These are phyloP conservation scores for Pammene aurita DNA, from an alignment of 2,888 invertebrate genomes.

Conservation along the genomic window DNA sequence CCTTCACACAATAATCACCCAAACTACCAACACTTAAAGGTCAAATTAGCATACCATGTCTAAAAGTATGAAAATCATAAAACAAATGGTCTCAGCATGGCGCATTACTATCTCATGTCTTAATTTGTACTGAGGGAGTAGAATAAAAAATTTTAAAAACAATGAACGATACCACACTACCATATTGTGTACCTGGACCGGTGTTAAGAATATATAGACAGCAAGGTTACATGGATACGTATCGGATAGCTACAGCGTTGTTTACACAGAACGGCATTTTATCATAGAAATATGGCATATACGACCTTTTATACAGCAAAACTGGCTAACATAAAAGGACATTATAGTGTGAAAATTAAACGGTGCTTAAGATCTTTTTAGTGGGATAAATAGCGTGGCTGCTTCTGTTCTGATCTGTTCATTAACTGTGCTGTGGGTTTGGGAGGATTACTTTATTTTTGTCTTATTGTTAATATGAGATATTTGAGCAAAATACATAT, in stretches of 20 bases:
- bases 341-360: neutral
- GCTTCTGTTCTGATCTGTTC: too few species aligned
- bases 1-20: conserved; percentile 9
- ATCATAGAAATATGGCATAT: neutral
- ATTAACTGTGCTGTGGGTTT: too few species aligned
- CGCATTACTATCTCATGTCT: conserved; percentile 61
- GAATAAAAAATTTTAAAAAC: conserved; percentile 76
- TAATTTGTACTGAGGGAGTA: conserved; percentile 70
- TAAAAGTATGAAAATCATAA: conserved; percentile 37
- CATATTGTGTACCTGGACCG: conserved; percentile 53
- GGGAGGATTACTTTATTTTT: too few species aligned
- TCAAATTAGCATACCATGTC: conserved; percentile 1
- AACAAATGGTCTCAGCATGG: conserved; percentile 34
- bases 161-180: conserved; percentile 61
- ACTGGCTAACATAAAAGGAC: neutral
- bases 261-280: neutral
- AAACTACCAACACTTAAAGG: neutral
- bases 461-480: too few species aligned
- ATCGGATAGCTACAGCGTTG: conserved; percentile 73
- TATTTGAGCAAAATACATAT: too few species aligned
- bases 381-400: conserved; percentile 43
- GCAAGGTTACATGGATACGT: too few species aligned
- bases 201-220: conserved; percentile 14
- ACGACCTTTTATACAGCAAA: neutral
- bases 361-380: neutral